Conservation (phyloP, 2,888 invertebrate species). For the Diplazon laetatorius region DNA sequence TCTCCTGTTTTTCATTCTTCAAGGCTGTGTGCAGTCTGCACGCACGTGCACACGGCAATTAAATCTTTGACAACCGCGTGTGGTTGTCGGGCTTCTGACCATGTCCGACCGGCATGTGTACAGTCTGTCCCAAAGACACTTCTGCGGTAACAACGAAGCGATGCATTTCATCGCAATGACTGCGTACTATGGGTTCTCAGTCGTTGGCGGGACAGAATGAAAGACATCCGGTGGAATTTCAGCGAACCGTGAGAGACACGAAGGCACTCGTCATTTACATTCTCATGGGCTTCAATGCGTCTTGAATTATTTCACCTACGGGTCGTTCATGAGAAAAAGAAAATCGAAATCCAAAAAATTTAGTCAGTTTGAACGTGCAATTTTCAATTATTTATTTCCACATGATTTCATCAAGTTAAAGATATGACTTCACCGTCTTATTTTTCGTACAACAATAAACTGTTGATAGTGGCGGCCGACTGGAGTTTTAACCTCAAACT, state of each 20-base stretch:
- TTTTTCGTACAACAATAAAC: too few relatives aligned
- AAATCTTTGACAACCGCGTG: constrained; percentile 29
- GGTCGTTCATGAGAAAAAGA: too few relatives aligned
- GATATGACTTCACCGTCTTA: too few relatives aligned
- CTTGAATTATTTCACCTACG: background rate
- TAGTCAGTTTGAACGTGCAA: too few relatives aligned
- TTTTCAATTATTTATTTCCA: too few relatives aligned
- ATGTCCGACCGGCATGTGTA: constrained; percentile 39
- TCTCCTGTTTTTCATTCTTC: too few relatives aligned
- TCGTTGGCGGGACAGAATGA: constrained; percentile 29
- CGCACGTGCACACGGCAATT: constrained; percentile 33
- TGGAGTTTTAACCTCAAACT: too few relatives aligned
- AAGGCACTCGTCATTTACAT: constrained; percentile 6
- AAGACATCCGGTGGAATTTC: constrained; percentile 51
- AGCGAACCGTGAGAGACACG: constrained; percentile 44
- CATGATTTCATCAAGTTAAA: background rate
- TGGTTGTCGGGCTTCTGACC: background rate
- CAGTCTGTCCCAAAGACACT: constrained; percentile 39
- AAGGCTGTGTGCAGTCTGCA: constrained; percentile 25
- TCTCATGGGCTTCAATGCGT: constrained; percentile 5
- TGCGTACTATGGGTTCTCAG: too few relatives aligned
- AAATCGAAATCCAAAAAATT: too few relatives aligned
- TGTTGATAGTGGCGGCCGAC: too few relatives aligned
- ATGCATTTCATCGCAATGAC: constrained; percentile 15
- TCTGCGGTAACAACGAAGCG: constrained; percentile 6